Base-by-base conservation (phyloP, 2,113 vertebrate species). In the Copsychus sechellarum region DNA sequence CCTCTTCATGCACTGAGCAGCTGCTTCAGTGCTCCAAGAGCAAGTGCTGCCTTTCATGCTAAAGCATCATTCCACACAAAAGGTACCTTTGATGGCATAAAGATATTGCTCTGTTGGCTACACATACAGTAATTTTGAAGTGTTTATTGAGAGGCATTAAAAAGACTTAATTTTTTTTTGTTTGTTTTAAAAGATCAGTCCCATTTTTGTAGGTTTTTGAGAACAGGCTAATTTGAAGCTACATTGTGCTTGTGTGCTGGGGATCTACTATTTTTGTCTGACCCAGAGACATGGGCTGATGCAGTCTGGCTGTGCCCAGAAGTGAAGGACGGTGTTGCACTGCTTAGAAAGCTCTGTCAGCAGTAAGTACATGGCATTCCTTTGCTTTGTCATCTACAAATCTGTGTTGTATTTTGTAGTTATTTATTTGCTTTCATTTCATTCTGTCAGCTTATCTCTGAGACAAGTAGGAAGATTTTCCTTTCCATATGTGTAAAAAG, bases 21-120 rank as follows among this genome's bases (percentile, higher is more conserved):
- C 84, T 83, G 85, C 50, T 88, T 80, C 88, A 78, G 85, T 50
- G 45, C 66, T 82, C 60, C 70, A 74, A 89, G 92, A 86, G 77
- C 40, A 90, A 93, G 93, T 81, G 24, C n/a, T 64, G 70, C 15
- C 70, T 83, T 91, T 88, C 66, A 66, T 85, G 64, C 79, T 88
- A 0, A 93, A 95, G 82, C 60, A 77, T 70, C 21, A 22, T 53
- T 34, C 42, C 36, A 8, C 42, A 77, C 21, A 79, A 93, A 86
- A 91, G 24, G 51, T 62, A 89, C 58, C 26, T 58, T 56, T 81
- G 58, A 40, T 48, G 76, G 53, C 51, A 71, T 70, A 29, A 89
- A 48, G 36, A 36, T 29, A 8, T 47, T 56, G 21, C n/a, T 65
- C 31, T 92, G 13, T 60, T 72, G 57, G 8, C 64, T 64, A 19